phyloP scores from a whole-genome alignment of 2,888 invertebrate species.

The Heliothis peltigera region DNA sequence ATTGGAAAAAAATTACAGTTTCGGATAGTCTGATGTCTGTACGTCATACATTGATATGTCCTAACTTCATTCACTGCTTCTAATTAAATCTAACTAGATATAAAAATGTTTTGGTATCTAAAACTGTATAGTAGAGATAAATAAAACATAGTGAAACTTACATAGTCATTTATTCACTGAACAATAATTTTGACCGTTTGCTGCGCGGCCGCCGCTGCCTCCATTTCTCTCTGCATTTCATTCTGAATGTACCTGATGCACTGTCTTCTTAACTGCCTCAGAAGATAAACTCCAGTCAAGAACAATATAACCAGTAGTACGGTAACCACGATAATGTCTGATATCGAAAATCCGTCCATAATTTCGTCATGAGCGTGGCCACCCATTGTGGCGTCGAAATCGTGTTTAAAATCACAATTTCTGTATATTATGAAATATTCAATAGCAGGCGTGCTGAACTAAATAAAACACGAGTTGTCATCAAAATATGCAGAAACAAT shows the following conservation, averaged over 20 bases:
- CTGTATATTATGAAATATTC: slow-evolving; percentile 50
- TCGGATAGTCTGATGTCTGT: no score
- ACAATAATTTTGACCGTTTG: slow-evolving; percentile 43
- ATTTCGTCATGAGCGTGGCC: slow-evolving; percentile 75
- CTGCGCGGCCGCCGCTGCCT: slow-evolving; percentile 34
- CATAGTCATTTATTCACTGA: slow-evolving; percentile 33
- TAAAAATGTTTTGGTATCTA: background rate
- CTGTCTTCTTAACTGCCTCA: slow-evolving; percentile 62
- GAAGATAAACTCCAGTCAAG: slow-evolving; percentile 59
- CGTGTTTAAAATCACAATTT: slow-evolving; percentile 42
- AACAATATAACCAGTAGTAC: slow-evolving; percentile 65
- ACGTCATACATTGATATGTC: no score
- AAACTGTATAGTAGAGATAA: background rate
- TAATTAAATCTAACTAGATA: background rate
- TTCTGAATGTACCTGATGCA: slow-evolving; percentile 65
- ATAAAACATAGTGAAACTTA: slow-evolving; percentile 40
- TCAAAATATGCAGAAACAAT: slow-evolving; percentile 16
- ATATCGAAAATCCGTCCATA: slow-evolving; percentile 66
- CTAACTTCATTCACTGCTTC: background rate
- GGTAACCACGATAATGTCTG: slow-evolving; percentile 67
- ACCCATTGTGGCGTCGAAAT: slow-evolving; percentile 49
- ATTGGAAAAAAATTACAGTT: no score
- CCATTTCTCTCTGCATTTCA: slow-evolving; percentile 66
- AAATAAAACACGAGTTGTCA: slow-evolving; percentile 38
- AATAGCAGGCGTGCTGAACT: slow-evolving; percentile 34